These are phyloP conservation scores for Gobius niger DNA, from an alignment of 2,113 vertebrate genomes.

Conservation along the genomic window DNA sequence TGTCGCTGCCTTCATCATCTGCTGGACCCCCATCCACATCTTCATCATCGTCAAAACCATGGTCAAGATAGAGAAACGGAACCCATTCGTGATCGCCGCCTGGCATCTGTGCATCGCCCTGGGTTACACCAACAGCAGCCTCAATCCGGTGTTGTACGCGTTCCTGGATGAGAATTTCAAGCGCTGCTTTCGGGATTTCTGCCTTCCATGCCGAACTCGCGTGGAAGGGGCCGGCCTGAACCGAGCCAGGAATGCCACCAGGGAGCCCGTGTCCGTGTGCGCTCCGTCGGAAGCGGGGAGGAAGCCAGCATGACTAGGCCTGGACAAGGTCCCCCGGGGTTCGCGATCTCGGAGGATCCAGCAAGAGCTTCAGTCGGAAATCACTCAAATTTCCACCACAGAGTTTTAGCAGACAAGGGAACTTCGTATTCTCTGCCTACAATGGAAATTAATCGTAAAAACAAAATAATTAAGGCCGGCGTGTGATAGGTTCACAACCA, in stretches of 20 bases:
- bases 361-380: constrained; percentile 77
- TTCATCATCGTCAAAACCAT: constrained; percentile 94
- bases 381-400: constrained; percentile 82
- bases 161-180: constrained; percentile 97
- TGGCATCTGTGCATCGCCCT: constrained; percentile 95
- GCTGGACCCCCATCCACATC: constrained; percentile 96
- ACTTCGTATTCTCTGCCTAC: neutral
- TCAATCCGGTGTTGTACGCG: constrained; percentile 93
- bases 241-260: constrained; percentile 69
- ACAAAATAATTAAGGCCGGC: neutral
- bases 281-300: constrained; percentile 69
- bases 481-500: neutral
- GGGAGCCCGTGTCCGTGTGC: constrained; percentile 83
- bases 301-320: constrained; percentile 85
- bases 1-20: constrained; percentile 94
- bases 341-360: constrained; percentile 62
- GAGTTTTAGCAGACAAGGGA: constrained; percentile 61
- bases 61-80: constrained; percentile 87
- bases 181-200: constrained; percentile 92
- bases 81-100: constrained; percentile 87
- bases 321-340: constrained; percentile 68
- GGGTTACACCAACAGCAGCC: constrained; percentile 96
- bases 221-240: constrained; percentile 76
- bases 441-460: neutral
- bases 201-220: constrained; percentile 77